Conservation (phyloP, 1,140 invertebrate genomes). For the Helicoverpa zea region DNA sequence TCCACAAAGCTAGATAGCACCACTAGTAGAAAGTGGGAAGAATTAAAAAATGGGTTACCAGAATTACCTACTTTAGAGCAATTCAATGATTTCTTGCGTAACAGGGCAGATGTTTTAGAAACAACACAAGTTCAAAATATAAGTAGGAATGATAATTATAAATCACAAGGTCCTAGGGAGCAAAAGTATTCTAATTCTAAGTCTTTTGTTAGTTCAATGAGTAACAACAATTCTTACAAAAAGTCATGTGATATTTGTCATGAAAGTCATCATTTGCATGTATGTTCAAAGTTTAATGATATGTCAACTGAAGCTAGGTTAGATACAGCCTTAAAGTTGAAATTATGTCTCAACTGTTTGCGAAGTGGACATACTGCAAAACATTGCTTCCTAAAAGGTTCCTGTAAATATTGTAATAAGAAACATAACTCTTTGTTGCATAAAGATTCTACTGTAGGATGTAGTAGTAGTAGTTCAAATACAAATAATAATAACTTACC, state of each 20-base stretch:
- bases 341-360: slow-evolving; percentile 37
- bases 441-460: neutral
- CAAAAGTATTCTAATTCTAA: slow-evolving; percentile 19
- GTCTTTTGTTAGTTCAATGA: slow-evolving; percentile 27
- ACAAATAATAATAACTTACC: neutral
- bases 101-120: slow-evolving; percentile 42
- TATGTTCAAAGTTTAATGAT: slow-evolving; percentile 33
- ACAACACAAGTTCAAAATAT: neutral
- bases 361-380: slow-evolving; percentile 4
- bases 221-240: neutral
- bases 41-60: slow-evolving; percentile 1
- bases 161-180: neutral
- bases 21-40: slow-evolving; percentile 41
- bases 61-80: slow-evolving; percentile 2
- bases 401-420: slow-evolving; percentile 32
- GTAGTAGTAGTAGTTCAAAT: neutral
- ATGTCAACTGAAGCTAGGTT: slow-evolving; percentile 4
- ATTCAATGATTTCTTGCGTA: slow-evolving; percentile 33
- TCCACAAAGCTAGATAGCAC: slow-evolving; percentile 20
- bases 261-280: slow-evolving; percentile 10
- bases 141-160: slow-evolving; percentile 2
- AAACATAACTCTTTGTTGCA: slow-evolving; percentile 47
- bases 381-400: neutral
- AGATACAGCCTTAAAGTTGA: slow-evolving; percentile 2
- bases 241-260: slow-evolving; percentile 16